A percentile compares a stretch with the other conserved stretches of the same genome.
Conservation (phyloP, 2,113 vertebrate genomes). For the Pangasianodon hypophthalmus region DNA sequence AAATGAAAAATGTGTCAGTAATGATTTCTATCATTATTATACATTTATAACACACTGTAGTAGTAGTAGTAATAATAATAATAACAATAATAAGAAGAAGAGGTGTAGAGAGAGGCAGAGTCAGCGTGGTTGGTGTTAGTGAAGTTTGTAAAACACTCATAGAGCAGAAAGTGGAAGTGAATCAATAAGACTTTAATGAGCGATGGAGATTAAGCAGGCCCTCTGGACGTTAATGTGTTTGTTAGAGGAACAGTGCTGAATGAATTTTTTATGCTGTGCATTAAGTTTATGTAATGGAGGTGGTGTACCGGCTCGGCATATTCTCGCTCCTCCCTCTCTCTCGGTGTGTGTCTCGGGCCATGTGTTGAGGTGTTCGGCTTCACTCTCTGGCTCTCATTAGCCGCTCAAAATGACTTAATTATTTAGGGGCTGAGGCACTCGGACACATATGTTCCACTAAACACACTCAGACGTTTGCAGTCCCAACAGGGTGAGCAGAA, state of each 20-base stretch:
- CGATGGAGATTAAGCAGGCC: conserved; percentile 15
- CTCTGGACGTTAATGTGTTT: not conserved
- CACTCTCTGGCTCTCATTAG: conserved; percentile 6
- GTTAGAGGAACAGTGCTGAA: not conserved
- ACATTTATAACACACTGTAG: not conserved
- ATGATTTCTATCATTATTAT: not conserved
- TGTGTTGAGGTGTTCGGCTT: conserved; percentile 1
- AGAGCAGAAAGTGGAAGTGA: conserved; percentile 7
- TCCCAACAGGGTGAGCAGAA: not conserved
- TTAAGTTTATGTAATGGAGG: conserved; percentile 14
- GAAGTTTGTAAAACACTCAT: conserved; percentile 17
- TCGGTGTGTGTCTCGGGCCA: not conserved
- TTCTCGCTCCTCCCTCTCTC: not conserved
- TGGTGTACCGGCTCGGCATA: not conserved
- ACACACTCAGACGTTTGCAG: not conserved
- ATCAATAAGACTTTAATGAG: conserved; percentile 23
- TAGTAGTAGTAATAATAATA: not conserved
- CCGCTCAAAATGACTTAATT: conserved; percentile 18
- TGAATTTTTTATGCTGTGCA: conserved; percentile 20
- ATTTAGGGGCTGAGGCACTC: not conserved
- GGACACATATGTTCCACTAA: conserved; percentile 28
- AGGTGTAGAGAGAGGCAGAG: not conserved
- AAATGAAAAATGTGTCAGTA: not conserved
- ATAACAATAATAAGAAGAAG: not conserved
- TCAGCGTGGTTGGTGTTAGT: not conserved